Base-by-base conservation (phyloP, 2,797 vertebrate species). In the Acanthurus lineatus region DNA sequence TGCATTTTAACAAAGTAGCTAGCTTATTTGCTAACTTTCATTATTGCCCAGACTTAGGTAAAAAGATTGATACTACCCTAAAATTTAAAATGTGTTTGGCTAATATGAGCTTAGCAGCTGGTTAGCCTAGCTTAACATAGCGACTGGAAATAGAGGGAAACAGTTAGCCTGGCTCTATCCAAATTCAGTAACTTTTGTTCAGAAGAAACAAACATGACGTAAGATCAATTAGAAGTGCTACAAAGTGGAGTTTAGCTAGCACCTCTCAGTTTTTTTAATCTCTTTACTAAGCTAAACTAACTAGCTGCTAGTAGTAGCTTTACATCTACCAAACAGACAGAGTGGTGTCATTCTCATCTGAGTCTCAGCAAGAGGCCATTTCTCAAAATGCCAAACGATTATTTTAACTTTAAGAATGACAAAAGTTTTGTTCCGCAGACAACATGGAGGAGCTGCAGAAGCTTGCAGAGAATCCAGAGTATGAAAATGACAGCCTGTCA, bases 401-500 rank as follows among this genome's bases (percentile, higher is more conserved):
- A 6, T 17, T 47, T 47, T 10, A 59, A 53, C 20, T 3, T 76
- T 8, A 16, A 19, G 62, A 57, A 57, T n/a, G 0, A 25, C 25
- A 60, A 22, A 0, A 68, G 62, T 72, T 75, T 6, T 78, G 19
- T 81, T 68, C 53, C 87, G 25, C 88, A 99, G 98, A 92, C 3
- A 96, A 97, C 75, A 95, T 95, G 79, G 68, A 88, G 8, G 86
- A 91, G 53, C 93, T 99, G 87, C 87, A 95, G 87, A 79, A 51
- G 1, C 85, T 99, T 20, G 94, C 96, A 73, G 64, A 81, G 67
- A 95, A 94, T 2, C 95, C 96, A 7, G 77, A 96, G 56, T 93
- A 96, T 88, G 98, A 99, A 93, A 99, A 99, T 68, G 96, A 96
- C 81, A 97, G 93, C 70, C 91, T 99, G 77, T 88, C 78, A 2